Conservation (phyloP, 2,888 invertebrate genomes). For the Pherbina coryleti region DNA sequence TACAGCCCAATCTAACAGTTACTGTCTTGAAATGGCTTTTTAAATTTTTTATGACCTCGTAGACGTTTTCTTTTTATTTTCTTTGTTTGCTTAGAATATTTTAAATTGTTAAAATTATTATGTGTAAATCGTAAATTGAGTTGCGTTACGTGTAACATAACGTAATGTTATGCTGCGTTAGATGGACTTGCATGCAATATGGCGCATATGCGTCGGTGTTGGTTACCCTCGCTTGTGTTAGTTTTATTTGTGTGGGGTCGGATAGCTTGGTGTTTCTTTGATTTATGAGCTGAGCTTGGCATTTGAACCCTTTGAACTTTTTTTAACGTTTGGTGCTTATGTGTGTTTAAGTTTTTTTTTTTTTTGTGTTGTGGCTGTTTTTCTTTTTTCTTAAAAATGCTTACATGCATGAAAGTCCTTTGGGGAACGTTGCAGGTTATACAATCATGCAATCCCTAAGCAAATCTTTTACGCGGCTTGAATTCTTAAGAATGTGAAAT, state of each 20-base stretch:
- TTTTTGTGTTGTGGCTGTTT: not conserved
- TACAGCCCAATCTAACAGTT: not conserved
- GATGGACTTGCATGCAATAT: slow-evolving; percentile 17
- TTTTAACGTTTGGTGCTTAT: not conserved
- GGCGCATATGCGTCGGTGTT: not conserved
- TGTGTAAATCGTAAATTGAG: slow-evolving; percentile 44
- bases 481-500: slow-evolving; percentile 59
- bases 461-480: slow-evolving; percentile 66
- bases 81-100: slow-evolving; percentile 6
- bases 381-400: slow-evolving; percentile 10
- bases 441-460: slow-evolving; percentile 57
- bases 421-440: slow-evolving; percentile 51
- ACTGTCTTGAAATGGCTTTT: slow-evolving; percentile 23
- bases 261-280: slow-evolving; percentile 28
- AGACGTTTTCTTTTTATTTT: not conserved
- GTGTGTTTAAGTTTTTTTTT: slow-evolving; percentile 34
- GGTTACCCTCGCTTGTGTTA: not conserved
- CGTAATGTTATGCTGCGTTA: slow-evolving; percentile 18
- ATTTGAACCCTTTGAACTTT: slow-evolving; percentile 59
- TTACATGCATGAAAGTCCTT: slow-evolving; percentile 37
- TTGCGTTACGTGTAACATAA: slow-evolving; percentile 19
- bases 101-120: slow-evolving; percentile 40
- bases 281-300: slow-evolving; percentile 28
- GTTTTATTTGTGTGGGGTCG: not conserved
- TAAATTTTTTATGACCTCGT: slow-evolving; percentile 35